Evolutionary conservation across 2,888 invertebrate genomes (phyloP), one percentile per base, ranked within the genome.

Genomic region (Synanthedon tipuliformis): DNA sequence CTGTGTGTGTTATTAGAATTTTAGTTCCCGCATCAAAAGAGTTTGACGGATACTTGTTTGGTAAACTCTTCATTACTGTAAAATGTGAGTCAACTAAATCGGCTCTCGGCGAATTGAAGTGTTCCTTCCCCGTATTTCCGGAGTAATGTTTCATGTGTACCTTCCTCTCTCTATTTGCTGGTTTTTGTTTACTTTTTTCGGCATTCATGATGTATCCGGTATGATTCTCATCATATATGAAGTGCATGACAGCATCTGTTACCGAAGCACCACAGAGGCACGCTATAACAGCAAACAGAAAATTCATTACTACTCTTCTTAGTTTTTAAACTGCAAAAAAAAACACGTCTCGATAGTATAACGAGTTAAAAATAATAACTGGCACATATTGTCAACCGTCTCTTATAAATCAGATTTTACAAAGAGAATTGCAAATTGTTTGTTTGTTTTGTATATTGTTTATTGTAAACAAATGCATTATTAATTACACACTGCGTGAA

Each of bases 61-160:
- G 7, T 8, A 50, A 27, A 12, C 57, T 57, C 59, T 73, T 77
- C 52, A 60, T 58, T 1, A 73, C 57, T 59, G 64, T 71, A 52
- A 77, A 78, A 52, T 77, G 73, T 1, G 73, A 65, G 53, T 77
- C 72, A 1, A 75, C 61, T 0, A 67, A 61, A 23, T 66, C 67
- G 27, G 75, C 71, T 23, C 68, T 69, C 4, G 59, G 62, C 2
- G 61, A 54, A 52, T 65, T 66, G 23, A 61, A 61, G 53, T 60
- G 45, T 13, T 45, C 65, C 18, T 61, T 63, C 15, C 10, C 34
- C 34, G 34, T 34, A 34, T 34, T 7, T 10, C 34, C 34, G 10
- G 34, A 10, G 34, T 34, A 34, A 34, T 34, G 34, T 34, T 34
- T 34, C 34, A 34, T 34, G 34, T 34, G 34, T 10, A 34, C 7